phyloP scores from a whole-genome alignment of 2,113 vertebrate species.

The Patagioenas fasciata region DNA sequence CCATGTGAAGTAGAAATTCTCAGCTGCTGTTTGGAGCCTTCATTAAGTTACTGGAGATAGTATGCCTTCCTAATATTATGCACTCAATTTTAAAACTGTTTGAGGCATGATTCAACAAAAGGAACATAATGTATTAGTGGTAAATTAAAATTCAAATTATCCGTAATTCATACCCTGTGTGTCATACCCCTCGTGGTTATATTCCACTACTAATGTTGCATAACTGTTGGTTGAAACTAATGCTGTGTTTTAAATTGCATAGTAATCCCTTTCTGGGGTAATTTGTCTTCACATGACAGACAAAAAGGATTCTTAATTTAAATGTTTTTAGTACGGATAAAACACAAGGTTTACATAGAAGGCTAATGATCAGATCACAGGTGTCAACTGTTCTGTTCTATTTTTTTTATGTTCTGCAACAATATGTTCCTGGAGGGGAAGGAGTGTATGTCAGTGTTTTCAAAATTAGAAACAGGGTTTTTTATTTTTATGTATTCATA shows the following conservation, averaged over 20 bases:
- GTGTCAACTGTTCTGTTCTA: not conserved
- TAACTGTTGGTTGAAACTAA: not conserved
- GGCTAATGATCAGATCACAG: not conserved
- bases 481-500: not conserved
- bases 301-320: not conserved
- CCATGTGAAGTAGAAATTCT: not conserved
- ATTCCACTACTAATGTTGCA: conserved; percentile 3
- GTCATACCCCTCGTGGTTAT: conserved; percentile 11
- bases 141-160: conserved; percentile 44
- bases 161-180: conserved; percentile 13
- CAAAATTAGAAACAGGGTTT: not conserved
- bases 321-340: not conserved
- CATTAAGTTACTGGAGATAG: conserved; percentile 3
- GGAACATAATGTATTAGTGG: conserved; percentile 16
- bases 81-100: conserved; percentile 42
- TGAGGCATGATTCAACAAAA: conserved; percentile 1
- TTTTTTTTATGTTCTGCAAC: not conserved
- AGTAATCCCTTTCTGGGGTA: not conserved
- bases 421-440: not conserved
- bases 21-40: not conserved
- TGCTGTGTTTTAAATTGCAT: not conserved
- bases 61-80: conserved; percentile 16
- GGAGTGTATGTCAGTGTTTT: not conserved
- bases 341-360: not conserved
- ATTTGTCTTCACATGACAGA: conserved; percentile 10